Evolutionary conservation across 2,113 vertebrate genomes (phyloP).

Genomic region (Cochlearius cochlearius): DNA sequence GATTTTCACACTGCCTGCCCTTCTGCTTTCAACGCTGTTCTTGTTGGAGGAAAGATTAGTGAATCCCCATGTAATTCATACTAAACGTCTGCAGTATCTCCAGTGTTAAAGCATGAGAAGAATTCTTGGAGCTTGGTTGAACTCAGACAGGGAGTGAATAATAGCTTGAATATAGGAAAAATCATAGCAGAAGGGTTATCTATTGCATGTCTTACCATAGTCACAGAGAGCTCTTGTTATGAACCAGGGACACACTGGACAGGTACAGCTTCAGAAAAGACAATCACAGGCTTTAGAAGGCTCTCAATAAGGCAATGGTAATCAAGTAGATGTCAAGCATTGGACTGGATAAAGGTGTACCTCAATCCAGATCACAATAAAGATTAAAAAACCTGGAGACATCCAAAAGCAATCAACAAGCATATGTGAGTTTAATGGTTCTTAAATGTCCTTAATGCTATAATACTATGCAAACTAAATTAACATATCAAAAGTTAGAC

Average conservation of each 20-base stretch:
- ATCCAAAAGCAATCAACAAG: neutral
- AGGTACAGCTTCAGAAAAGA: neutral
- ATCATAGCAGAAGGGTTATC: neutral
- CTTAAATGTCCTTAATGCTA: neutral
- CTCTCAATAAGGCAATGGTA: neutral
- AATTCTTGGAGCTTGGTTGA: neutral
- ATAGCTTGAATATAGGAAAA: neutral
- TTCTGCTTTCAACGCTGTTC: neutral
- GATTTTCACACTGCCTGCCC: neutral
- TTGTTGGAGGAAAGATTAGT: neutral
- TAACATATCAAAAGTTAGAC: neutral
- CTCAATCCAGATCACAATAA: neutral
- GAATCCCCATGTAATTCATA: neutral
- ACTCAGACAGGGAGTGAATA: neutral
- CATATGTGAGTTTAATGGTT: neutral
- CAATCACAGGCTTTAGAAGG: neutral
- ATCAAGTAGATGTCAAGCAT: neutral
- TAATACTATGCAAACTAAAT: neutral
- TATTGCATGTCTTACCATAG: neutral
- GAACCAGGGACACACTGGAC: neutral
- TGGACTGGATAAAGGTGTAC: neutral
- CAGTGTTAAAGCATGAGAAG: neutral
- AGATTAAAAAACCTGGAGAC: neutral
- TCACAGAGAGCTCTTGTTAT: neutral
- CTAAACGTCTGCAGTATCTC: neutral